phyloP scores from a whole-genome alignment of 2,888 invertebrate genomes.

The Adela reaumurella region DNA sequence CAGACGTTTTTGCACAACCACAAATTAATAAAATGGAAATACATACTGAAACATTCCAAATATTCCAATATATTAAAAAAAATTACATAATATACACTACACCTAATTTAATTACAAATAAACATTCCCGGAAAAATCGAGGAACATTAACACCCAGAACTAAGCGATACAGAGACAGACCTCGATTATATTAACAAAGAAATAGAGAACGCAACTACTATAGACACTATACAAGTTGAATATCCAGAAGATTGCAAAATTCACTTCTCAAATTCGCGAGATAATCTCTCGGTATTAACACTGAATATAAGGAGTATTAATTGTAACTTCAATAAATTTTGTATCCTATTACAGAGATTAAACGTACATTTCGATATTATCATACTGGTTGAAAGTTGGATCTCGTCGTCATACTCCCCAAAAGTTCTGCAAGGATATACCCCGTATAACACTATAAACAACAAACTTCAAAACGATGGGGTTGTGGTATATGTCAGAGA shows the following conservation, averaged over 20 bases:
- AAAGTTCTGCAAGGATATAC: not conserved
- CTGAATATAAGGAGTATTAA: constrained; percentile 1
- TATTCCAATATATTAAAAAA: too few relatives aligned
- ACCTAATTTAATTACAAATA: too few relatives aligned
- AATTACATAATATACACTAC: too few relatives aligned
- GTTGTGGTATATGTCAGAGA: constrained; percentile 2
- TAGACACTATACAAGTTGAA: not conserved
- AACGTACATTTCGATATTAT: not conserved
- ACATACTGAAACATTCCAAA: too few relatives aligned
- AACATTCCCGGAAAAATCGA: too few relatives aligned
- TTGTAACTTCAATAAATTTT: not conserved
- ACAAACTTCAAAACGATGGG: constrained; percentile 2
- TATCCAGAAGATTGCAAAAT: not conserved
- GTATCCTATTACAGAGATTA: not conserved
- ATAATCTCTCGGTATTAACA: too few relatives aligned
- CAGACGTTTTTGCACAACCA: too few relatives aligned
- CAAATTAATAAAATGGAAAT: too few relatives aligned
- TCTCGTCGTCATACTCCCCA: not conserved
- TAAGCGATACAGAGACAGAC: too few relatives aligned
- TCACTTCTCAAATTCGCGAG: not conserved
- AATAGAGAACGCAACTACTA: not conserved
- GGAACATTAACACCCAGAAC: too few relatives aligned
- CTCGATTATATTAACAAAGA: too few relatives aligned
- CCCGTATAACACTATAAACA: not conserved
- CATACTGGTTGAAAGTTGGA: constrained; percentile 2